phyloP scores from a whole-genome alignment of 2,888 invertebrate species.

The Harpagoxenus sublaevis region DNA sequence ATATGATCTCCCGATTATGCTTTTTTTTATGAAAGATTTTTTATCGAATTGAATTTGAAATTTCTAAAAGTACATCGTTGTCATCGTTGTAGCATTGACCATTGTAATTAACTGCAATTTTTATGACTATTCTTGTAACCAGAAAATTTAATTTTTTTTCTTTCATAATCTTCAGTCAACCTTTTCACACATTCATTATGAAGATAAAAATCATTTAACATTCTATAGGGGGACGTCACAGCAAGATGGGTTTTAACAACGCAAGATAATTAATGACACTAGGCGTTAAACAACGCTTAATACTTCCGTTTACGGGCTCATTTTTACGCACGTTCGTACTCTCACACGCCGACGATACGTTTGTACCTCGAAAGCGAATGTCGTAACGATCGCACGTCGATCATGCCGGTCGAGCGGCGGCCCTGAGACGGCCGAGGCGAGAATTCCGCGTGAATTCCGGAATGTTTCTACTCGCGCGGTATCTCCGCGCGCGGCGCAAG shows the following conservation, averaged over 20 bases:
- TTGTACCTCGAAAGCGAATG: conserved; percentile 41
- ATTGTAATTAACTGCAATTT: not conserved
- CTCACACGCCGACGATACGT: not conserved
- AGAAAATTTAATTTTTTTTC: not conserved
- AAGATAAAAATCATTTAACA: not conserved
- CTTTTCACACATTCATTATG: conserved; percentile 4
- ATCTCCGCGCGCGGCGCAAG: conserved; percentile 16
- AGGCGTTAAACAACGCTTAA: not conserved
- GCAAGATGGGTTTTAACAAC: not conserved
- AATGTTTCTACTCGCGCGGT: conserved; percentile 53
- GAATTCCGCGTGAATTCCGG: conserved; percentile 55
- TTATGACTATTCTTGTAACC: not conserved
- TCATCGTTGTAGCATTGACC: not conserved
- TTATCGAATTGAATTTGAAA: not conserved
- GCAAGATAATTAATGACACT: not conserved
- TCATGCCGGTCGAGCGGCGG: conserved; percentile 28
- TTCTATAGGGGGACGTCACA: too few relatives aligned
- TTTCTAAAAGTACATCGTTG: not conserved
- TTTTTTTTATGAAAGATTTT: not conserved
- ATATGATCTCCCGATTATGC: not conserved
- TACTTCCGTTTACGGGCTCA: not conserved
- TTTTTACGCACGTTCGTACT: not conserved
- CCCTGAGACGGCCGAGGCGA: conserved; percentile 51
- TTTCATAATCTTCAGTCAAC: not conserved
- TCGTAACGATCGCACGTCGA: conserved; percentile 32